Evolutionary conservation across 2,888 invertebrate species (phyloP).

Genomic region (Nemoura dubitans): DNA sequence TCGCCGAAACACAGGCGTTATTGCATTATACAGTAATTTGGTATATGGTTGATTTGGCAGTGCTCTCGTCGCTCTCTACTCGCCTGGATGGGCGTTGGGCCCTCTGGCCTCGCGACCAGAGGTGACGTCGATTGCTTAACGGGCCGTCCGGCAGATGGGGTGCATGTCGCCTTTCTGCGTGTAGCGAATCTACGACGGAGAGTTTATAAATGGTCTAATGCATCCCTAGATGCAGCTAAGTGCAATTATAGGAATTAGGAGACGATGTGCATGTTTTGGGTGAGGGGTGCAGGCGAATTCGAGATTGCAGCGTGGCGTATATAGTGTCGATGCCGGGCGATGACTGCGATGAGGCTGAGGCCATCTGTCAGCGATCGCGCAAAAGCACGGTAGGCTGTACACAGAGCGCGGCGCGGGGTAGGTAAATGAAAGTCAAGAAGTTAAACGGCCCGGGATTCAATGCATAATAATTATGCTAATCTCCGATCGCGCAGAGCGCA

Average conservation of each 20-base stretch:
- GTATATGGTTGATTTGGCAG: constrained; percentile 36
- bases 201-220: not conserved
- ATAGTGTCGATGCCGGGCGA: no score
- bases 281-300: no score
- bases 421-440: constrained; percentile 22
- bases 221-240: not conserved
- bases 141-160: not conserved
- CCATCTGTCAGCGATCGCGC: not conserved
- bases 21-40: constrained; percentile 36
- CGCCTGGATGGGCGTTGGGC: not conserved
- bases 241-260: not conserved
- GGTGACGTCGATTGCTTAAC: no score
- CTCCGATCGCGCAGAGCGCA: not conserved
- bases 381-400: not conserved
- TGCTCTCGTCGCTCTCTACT: not conserved
- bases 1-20: constrained; percentile 21
- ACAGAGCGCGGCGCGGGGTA: not conserved
- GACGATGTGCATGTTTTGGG: not conserved
- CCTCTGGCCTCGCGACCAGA: no score
- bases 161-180: not conserved
- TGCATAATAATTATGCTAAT: constrained; percentile 27
- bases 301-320: no score
- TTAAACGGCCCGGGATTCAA: constrained; percentile 30
- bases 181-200: not conserved
- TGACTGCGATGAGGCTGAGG: no score